A percentile compares a stretch with the other conserved stretches of the same genome.
Conservation (phyloP, 2,113 vertebrate genomes). For the Physeter macrocephalus region DNA sequence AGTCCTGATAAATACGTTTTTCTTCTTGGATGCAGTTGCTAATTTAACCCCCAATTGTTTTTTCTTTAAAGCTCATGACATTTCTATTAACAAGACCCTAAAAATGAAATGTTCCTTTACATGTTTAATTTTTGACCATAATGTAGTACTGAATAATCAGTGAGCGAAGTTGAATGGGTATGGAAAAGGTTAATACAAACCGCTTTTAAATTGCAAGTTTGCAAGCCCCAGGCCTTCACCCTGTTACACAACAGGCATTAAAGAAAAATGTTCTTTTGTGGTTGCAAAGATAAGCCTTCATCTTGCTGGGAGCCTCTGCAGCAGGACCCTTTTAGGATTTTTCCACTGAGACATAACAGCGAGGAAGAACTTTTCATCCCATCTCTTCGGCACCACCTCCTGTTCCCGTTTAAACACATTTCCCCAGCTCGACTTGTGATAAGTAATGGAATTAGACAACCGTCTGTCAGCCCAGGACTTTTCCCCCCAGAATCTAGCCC, state of each 20-base stretch:
- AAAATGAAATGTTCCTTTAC: slow-evolving; percentile 72
- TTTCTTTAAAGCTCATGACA: slow-evolving; percentile 65
- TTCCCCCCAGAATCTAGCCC: not conserved
- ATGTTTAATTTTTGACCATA: slow-evolving; percentile 73
- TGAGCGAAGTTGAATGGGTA: slow-evolving; percentile 46
- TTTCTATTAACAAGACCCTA: slow-evolving; percentile 68
- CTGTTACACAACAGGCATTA: slow-evolving; percentile 59
- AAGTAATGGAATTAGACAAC: slow-evolving; percentile 60
- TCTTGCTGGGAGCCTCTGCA: slow-evolving; percentile 65
- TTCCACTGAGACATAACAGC: slow-evolving; percentile 51
- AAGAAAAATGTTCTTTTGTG: slow-evolving; percentile 51
- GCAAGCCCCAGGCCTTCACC: slow-evolving; percentile 55
- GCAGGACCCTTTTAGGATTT: slow-evolving; percentile 58
- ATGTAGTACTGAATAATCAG: slow-evolving; percentile 66
- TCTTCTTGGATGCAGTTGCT: slow-evolving; percentile 64
- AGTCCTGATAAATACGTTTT: not conserved
- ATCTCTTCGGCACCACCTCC: slow-evolving; percentile 42
- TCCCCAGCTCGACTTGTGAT: slow-evolving; percentile 44
- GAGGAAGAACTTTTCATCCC: slow-evolving; percentile 8
- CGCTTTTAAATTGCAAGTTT: slow-evolving; percentile 51
- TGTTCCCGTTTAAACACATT: slow-evolving; percentile 43
- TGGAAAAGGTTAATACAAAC: slow-evolving; percentile 67
- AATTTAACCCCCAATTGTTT: slow-evolving; percentile 61
- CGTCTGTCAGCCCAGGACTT: not conserved
- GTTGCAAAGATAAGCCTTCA: slow-evolving; percentile 58